These are phyloP conservation scores for Chymomyza caudatula DNA, from an alignment of 2,888 invertebrate genomes.

Conservation along the genomic window DNA sequence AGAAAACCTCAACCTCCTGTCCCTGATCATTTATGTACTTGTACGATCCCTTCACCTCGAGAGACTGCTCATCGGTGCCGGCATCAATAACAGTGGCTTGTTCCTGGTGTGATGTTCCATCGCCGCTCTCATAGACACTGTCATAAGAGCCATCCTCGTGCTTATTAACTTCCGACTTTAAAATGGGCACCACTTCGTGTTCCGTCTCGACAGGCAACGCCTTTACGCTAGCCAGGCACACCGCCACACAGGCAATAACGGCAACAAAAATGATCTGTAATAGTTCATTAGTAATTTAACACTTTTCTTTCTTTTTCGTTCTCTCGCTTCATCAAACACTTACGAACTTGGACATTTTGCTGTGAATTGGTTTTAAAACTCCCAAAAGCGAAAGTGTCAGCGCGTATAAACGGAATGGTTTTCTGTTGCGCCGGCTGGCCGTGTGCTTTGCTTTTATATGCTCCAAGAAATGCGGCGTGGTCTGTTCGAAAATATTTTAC, in stretches of 20 bases:
- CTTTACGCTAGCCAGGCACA: conserved; percentile 33
- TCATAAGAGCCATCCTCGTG: conserved; percentile 69
- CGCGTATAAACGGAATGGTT: conserved; percentile 45
- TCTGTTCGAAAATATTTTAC: conserved; percentile 15
- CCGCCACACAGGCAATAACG: conserved; percentile 31
- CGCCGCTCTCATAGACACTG: conserved; percentile 55
- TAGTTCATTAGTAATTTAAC: not conserved
- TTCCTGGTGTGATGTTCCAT: conserved; percentile 71
- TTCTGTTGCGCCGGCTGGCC: conserved; percentile 32
- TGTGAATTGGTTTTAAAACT: not conserved
- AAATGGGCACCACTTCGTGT: conserved; percentile 54
- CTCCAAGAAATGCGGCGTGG: conserved; percentile 24
- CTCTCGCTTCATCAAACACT: conserved; percentile 39
- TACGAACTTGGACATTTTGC: conserved; percentile 70
- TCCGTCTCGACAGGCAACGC: conserved; percentile 42
- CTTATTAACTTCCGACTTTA: conserved; percentile 63
- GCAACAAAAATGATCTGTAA: conserved; percentile 36
- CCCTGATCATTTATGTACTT: conserved; percentile 72
- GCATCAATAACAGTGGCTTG: conserved; percentile 51
- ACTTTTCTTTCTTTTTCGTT: not conserved
- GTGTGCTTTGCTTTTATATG: conserved; percentile 66
- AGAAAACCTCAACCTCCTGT: conserved; percentile 72
- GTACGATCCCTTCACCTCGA: conserved; percentile 74
- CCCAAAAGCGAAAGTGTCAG: conserved; percentile 53
- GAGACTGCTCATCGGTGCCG: conserved; percentile 62